phyloP scores from a whole-genome alignment of 30 jellyfish, hydroid and myxozoan species.

The Aurelia aurita region DNA sequence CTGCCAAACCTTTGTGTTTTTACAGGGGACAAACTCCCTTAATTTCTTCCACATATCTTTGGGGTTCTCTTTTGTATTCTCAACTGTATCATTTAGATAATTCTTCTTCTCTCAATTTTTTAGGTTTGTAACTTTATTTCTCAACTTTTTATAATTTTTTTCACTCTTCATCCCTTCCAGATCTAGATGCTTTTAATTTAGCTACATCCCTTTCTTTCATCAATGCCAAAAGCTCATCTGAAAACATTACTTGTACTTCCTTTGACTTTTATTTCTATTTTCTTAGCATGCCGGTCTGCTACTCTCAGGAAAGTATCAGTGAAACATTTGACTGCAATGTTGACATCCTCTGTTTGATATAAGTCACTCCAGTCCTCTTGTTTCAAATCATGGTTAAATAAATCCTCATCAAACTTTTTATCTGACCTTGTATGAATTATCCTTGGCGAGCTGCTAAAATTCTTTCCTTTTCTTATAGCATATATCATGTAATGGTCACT shows the following conservation, averaged over 20 bases:
- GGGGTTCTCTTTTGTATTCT: slow-evolving; percentile 11
- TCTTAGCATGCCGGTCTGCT: slow-evolving; percentile 62
- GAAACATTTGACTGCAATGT: slow-evolving; percentile 44
- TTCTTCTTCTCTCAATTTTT: slow-evolving; percentile 16
- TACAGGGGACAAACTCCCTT: slow-evolving; percentile 42
- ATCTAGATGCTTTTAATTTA: no score
- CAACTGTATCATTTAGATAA: slow-evolving; percentile 5
- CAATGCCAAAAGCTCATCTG: slow-evolving; percentile 45
- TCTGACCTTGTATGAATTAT: slow-evolving; percentile 2
- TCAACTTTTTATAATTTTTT: slow-evolving; percentile 21
- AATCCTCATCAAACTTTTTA: slow-evolving; percentile 29
- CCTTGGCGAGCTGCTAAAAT: background rate
- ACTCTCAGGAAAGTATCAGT: slow-evolving; percentile 29
- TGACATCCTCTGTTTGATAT: slow-evolving; percentile 24
- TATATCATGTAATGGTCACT: slow-evolving; percentile 41
- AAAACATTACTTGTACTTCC: slow-evolving; percentile 40
- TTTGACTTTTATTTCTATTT: slow-evolving; percentile 26
- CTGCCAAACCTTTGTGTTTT: slow-evolving; percentile 14
- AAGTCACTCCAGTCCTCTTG: slow-evolving; percentile 30
- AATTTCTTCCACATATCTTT: slow-evolving; percentile 38
- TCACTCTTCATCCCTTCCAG: no score
- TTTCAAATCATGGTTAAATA: slow-evolving; percentile 11
- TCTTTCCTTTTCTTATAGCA: slow-evolving; percentile 36
- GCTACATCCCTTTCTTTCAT: no score
- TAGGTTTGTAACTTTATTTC: slow-evolving; percentile 31